Evolutionary conservation across 2,797 vertebrate species (phyloP), one percentile per base, ranked within the genome.

Genomic region (Spinibarbus caldwelli): DNA sequence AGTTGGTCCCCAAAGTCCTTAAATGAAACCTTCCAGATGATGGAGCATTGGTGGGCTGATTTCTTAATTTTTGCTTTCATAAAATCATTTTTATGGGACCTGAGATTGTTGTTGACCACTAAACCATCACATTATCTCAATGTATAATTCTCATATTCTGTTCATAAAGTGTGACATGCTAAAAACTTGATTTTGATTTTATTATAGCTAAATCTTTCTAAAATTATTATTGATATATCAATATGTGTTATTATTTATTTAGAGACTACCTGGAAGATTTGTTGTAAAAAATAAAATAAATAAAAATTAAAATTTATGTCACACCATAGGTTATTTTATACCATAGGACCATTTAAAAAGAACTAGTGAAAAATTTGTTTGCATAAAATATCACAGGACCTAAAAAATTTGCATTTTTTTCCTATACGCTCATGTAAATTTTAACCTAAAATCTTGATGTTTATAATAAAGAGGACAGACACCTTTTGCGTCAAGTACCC

Each of bases 391-490:
- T 47, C 15, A 73, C 11, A 14, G 19, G 5, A 10, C 1, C 19
- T 29, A 23, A 36, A 75, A 52, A 75, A 52, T 7, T 8, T 2
- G 6, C 10, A 49, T 49, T 54, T 10, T 77, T 31, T 17, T 7
- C 36, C 36, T n/a, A 36, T n/a, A 57, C 12, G 7, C 38, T 59
- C 1, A 38, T 41, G 15, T 59, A 11, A 1, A 77, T 38, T 26
- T 77, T 0, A 57, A 26, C 34, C 4, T 77, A 38, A 77, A 57
- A 59, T 15, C 3, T 9, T 77, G 6, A 17, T 38, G 12, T 59
- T 77, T 41, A 17, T 59, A 41, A 77, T 54, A 77, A 77, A 17
- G 54, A 41, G 52, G 31, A 59, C 52, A 78, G 31, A 59, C 52
- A 78, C 12, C 1, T 41, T 59, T 1, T 78, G 34, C 2, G 0